phyloP scores from a whole-genome alignment of 2,888 invertebrate genomes.

The Eubasilissa splendida region DNA sequence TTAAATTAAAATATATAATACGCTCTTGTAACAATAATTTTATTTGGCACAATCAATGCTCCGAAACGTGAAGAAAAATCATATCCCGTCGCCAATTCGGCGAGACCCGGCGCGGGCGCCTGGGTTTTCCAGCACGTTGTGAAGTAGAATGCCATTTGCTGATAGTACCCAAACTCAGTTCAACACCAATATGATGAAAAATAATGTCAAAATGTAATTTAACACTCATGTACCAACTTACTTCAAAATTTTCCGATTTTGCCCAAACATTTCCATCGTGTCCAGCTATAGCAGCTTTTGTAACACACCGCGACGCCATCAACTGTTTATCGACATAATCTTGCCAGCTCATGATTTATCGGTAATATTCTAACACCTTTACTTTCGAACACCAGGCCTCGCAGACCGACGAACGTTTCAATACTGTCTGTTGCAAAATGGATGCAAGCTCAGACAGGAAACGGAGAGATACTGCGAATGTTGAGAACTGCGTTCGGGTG shows the following conservation, averaged over 20 bases:
- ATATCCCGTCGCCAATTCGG: not conserved
- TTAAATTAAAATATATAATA: not conserved
- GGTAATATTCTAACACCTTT: conserved; percentile 49
- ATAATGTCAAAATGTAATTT: conserved; percentile 33
- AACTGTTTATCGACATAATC: conserved; percentile 98
- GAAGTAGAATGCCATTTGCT: conserved; percentile 2
- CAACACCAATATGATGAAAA: conserved; percentile 15
- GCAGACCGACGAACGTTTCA: conserved; percentile 53
- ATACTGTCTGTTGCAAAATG: conserved; percentile 56
- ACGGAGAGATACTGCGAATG: conserved; percentile 27
- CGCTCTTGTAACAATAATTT: conserved; percentile 16
- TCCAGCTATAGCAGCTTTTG: conserved; percentile 95
- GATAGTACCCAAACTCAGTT: not conserved
- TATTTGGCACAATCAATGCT: not conserved
- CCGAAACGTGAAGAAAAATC: conserved; percentile 7
- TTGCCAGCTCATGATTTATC: conserved; percentile 93
- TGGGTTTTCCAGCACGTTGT: conserved; percentile 1
- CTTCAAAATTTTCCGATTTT: conserved; percentile 93
- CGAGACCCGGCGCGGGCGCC: not conserved
- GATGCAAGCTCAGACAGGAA: conserved; percentile 56
- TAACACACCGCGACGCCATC: conserved; percentile 94
- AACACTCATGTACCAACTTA: conserved; percentile 73
- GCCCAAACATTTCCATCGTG: conserved; percentile 97
- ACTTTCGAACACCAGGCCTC: conserved; percentile 51
- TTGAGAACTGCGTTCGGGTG: conserved; percentile 32